Base-by-base conservation (phyloP, 2,113 vertebrate genomes). In the Mustelus asterias region DNA sequence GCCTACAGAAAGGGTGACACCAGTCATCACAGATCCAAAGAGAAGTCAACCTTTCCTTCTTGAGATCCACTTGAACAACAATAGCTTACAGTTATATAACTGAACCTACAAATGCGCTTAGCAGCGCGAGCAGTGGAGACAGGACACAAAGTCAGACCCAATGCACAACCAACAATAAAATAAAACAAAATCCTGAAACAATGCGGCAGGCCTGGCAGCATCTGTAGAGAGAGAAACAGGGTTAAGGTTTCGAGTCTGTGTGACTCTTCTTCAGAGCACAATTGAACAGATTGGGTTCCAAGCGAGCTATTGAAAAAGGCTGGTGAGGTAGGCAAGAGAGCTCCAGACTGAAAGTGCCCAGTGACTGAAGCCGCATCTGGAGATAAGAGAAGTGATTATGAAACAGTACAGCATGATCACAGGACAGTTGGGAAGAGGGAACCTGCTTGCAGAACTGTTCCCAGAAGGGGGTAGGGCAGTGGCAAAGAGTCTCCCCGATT, bases 1-100 rank as follows among this genome's bases (percentile, higher is more conserved):
- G 99, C 98, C 99, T 99, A 96, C 60, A 41, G 95, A 80, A 8
- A 0, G 54, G 48, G 80, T 22, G 33, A 33, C 41, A 72, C 16
- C 94, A 95, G 6, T 95, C 29, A 95, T 24, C 69, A 41, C 41
- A 95, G 69, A 54, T 48, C 37, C 65, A 70, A 67, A 48, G n/a
- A 69, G 63, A 44, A 83, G 54, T 60, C 26, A 16, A 26, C n/a
- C 60, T 63, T 63, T 60, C 58, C 26, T 93, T 65, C n/a, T 44
- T 83, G 60, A 63, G 60, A 67, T 65, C 60, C 1, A 93, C 8
- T 18, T 65, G 33, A 65, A 37, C 60, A 93, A 6, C 14, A 65
- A 63, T 58, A 93, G 26, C 29, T 58, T 58, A 33, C 54, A 60
- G 6, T 83, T 41, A 41, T 1, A 37, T 22, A 41, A 54, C 44